Base-by-base conservation (phyloP, 2,797 vertebrate species). In the Falco biarmicus region DNA sequence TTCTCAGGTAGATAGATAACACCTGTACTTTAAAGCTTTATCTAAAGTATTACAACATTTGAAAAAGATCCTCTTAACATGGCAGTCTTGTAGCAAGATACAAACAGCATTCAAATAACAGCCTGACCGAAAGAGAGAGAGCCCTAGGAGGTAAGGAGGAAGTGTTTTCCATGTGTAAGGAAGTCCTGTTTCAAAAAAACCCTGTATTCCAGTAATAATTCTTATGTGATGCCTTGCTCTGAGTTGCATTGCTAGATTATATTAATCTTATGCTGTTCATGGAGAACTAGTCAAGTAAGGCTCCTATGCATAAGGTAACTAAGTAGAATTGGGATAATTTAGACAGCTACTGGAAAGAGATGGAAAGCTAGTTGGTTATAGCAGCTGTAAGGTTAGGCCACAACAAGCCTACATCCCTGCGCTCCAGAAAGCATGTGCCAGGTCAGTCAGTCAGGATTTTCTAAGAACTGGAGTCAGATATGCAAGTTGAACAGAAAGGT, bases 1-100 rank as follows among this genome's bases (percentile, higher is more conserved):
- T 91, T 81, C 77, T 94, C 90, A 94, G 86, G 84, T 95, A 87
- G 63, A 29, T 51, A 76, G 50, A 13, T 45, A 78, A 48, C 32
- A 53, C 31, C 11, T 71, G 54, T 93, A 47, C 15, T 84, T 84
- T n/a, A 79, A 75, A 93, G 39, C 25, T 93, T 39, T 39, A 39
- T 39, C 37, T 39, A 39, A 39, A 39, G 15, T 77, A 25, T 76
- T 59, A 34, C n/a, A 70, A 54, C 9, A 10, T 64, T 84, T 84
- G 48, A 54, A 75, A 82, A 84, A 87, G 39, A 85, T 59, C 24
- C 31, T 59, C 21, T 81, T 90, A 45, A 50, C 9, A 6, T 80
- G 77, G 69, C 64, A 87, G 19, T 69, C 56, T 50, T 88, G 74
- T 75, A 83, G 75, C 66, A 83, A 74, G 51, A 48, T 74, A 21